phyloP scores from a whole-genome alignment of 1,140 invertebrate species.

The Cotesia vestalis region DNA sequence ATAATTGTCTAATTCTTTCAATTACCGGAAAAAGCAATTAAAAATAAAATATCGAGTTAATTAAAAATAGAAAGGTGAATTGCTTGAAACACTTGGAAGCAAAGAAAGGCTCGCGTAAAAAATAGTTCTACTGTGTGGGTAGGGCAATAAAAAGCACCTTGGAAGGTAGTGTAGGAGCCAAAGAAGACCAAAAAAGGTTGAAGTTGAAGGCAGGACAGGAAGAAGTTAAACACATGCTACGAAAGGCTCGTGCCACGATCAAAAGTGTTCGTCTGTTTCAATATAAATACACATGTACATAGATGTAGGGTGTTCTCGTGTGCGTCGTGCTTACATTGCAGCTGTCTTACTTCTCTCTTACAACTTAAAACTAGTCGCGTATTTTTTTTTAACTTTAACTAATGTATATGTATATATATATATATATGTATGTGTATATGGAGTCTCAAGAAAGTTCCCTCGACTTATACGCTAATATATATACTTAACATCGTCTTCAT shows the following conservation, averaged over 20 bases:
- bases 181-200: no score
- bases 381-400: no score
- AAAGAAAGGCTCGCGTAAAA: not conserved
- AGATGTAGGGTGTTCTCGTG: not conserved
- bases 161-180: slow-evolving; percentile 16
- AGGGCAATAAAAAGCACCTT: slow-evolving; percentile 6
- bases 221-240: slow-evolving; percentile 57
- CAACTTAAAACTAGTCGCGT: no score
- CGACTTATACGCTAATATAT: no score
- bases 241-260: slow-evolving; percentile 62
- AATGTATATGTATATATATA: no score
- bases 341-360: no score
- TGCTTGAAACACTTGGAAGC: no score
- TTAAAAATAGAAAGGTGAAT: no score
- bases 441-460: no score
- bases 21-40: not conserved
- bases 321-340: slow-evolving; percentile 47
- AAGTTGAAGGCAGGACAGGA: slow-evolving; percentile 39
- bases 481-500: no score
- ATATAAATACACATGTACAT: no score
- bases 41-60: not conserved
- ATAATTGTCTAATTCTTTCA: not conserved
- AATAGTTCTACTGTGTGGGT: slow-evolving; percentile 12
- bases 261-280: slow-evolving; percentile 40
- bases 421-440: no score